Evolutionary conservation across 2,113 vertebrate genomes (phyloP).

Genomic region (Panthera uncia): DNA sequence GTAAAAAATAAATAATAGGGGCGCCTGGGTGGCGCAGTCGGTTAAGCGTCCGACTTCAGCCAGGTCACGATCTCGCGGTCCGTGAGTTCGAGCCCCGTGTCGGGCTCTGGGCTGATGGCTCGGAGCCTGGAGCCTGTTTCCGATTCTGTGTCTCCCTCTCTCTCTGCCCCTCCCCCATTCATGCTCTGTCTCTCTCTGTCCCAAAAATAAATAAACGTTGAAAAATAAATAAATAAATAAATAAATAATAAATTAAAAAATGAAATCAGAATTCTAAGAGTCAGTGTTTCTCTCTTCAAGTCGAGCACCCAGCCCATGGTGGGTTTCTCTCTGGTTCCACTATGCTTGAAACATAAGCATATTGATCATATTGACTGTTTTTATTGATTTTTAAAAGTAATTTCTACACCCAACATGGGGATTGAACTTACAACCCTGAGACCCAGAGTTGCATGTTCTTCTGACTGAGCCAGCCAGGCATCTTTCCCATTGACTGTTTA

Average conservation of each 20-base stretch:
- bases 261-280: background rate
- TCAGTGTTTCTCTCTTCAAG: background rate
- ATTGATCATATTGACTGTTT: background rate
- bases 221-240: too few species aligned
- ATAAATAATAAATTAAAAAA: background rate
- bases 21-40: too few species aligned
- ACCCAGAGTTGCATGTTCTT: background rate
- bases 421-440: background rate
- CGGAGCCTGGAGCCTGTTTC: too few species aligned
- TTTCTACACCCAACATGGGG: background rate
- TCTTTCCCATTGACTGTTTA: background rate
- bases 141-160: too few species aligned
- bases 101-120: too few species aligned
- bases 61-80: too few species aligned
- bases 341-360: background rate
- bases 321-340: background rate
- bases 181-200: too few species aligned
- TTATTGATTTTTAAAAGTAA: background rate
- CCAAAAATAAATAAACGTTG: too few species aligned
- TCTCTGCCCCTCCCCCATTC: too few species aligned
- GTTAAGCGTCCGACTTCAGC: too few species aligned
- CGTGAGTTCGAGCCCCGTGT: too few species aligned
- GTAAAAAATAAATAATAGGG: background rate
- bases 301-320: too few species aligned
- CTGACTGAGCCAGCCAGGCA: background rate